Conservation (phyloP, 2,113 vertebrate species). For the Notothenia rossii region DNA sequence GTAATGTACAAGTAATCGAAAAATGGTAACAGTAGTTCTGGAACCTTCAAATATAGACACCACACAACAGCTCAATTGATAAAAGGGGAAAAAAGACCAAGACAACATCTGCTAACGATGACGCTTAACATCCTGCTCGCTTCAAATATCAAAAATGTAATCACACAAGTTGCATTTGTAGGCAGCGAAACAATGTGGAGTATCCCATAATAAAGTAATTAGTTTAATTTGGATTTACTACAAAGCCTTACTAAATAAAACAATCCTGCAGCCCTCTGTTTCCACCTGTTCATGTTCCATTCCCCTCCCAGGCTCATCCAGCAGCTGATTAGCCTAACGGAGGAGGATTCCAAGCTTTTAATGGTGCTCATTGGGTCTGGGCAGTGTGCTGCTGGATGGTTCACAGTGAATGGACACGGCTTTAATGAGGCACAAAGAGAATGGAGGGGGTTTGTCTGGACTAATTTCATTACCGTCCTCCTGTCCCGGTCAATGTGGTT, state of each 20-base stretch:
- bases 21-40: too few relatives aligned
- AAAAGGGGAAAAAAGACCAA: background rate
- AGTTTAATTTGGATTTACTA: background rate
- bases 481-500: slow-evolving; percentile 56
- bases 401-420: slow-evolving; percentile 53
- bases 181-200: background rate
- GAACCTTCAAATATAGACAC: too few relatives aligned
- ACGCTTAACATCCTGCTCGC: background rate
- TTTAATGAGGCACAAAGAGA: slow-evolving; percentile 71
- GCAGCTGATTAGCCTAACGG: slow-evolving; percentile 44
- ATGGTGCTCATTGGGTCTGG: slow-evolving; percentile 42
- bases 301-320: slow-evolving; percentile 12
- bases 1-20: too few relatives aligned
- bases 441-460: slow-evolving; percentile 61
- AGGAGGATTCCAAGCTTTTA: slow-evolving; percentile 40
- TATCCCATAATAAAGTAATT: background rate
- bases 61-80: too few relatives aligned
- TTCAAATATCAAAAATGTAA: background rate
- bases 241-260: background rate
- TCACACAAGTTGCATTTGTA: background rate
- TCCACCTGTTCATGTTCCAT: slow-evolving; percentile 11
- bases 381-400: slow-evolving; percentile 28
- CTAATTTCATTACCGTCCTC: slow-evolving; percentile 70
- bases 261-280: background rate
- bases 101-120: background rate